phyloP scores from a whole-genome alignment of 2,113 vertebrate species.

The Chaetura pelagica region DNA sequence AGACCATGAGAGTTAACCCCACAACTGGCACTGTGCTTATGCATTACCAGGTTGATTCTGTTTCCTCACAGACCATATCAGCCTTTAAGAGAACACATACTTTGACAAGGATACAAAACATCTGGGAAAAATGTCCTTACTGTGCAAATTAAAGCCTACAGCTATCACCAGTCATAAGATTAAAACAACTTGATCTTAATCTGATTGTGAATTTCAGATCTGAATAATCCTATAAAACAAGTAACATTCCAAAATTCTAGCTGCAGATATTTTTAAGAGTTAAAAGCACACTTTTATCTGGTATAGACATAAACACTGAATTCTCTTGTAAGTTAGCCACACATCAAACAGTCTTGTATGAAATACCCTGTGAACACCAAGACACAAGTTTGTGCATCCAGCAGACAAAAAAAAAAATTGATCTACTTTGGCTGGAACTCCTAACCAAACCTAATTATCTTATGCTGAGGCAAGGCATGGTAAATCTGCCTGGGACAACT shows the following conservation, averaged over 20 bases:
- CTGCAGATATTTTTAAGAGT: not conserved
- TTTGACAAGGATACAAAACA: not conserved
- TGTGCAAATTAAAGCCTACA: not conserved
- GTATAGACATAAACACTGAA: not conserved
- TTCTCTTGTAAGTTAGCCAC: not conserved
- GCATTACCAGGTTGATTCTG: not conserved
- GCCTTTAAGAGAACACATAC: not conserved
- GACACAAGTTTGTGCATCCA: not conserved
- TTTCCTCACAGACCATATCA: not conserved
- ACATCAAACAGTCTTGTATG: not conserved
- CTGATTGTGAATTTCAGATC: not conserved
- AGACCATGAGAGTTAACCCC: not conserved
- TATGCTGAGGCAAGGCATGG: not conserved
- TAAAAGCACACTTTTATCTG: not conserved
- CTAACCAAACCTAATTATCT: not conserved
- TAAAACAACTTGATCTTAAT: not conserved
- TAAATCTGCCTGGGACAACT: not conserved
- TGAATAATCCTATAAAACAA: not conserved
- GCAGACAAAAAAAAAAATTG: not conserved
- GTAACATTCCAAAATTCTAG: not conserved
- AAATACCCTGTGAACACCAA: rapidly evolving
- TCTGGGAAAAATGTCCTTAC: not conserved
- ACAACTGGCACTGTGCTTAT: not conserved
- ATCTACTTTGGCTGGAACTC: not conserved
- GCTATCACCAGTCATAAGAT: not conserved